phyloP scores from a whole-genome alignment of 2,113 vertebrate genomes.

The Pelvicachromis taeniatus region DNA sequence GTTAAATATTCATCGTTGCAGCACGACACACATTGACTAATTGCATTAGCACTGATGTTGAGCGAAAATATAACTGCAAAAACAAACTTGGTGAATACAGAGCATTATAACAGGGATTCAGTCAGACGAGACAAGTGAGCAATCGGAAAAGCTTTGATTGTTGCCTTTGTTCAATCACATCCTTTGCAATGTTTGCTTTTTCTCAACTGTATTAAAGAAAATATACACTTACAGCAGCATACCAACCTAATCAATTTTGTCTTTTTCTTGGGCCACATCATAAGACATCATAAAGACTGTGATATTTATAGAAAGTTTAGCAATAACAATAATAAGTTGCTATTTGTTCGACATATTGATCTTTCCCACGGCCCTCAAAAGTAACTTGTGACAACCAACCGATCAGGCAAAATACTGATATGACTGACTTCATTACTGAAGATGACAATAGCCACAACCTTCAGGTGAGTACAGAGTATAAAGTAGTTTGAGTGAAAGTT shows the following conservation, averaged over 20 bases:
- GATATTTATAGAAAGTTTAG: neutral
- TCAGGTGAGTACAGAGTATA: neutral
- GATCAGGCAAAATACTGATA: neutral
- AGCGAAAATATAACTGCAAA: neutral
- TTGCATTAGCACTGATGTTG: neutral
- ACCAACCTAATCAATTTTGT: fast-evolving
- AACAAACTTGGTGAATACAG: neutral
- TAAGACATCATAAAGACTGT: fast-evolving
- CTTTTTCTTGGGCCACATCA: neutral
- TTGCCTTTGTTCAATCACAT: neutral
- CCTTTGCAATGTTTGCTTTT: neutral
- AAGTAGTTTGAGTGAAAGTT: neutral
- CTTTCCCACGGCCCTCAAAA: fast-evolving
- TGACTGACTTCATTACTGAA: neutral
- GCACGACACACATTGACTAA: neutral
- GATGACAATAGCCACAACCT: neutral
- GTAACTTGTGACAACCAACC: fast-evolving
- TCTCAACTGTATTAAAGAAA: neutral
- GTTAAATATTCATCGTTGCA: neutral
- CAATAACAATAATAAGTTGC: neutral
- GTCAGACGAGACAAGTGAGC: neutral
- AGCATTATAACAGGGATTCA: neutral
- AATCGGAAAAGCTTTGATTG: neutral
- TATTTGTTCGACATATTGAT: fast-evolving
- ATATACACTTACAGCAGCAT: neutral